Evolutionary conservation across 2,797 vertebrate species (phyloP), one percentile per base, ranked within the genome.

Genomic region (Sebastes kiyomatsui): DNA sequence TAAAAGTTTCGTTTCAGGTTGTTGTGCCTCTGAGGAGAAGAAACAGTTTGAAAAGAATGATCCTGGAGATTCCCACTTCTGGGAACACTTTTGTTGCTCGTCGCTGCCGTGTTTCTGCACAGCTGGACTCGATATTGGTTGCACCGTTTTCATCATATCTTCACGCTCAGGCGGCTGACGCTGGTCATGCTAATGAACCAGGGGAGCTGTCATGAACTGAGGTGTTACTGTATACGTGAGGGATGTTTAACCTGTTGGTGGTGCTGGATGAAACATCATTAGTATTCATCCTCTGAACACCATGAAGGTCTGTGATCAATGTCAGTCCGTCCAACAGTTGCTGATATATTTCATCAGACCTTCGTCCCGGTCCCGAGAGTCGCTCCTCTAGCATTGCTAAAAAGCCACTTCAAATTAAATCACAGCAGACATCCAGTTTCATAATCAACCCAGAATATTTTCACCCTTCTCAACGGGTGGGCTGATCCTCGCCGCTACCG

Each of bases 1-100:
- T 25, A 27, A 72, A 86, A 87, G 78, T 79, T 18, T 74, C 38
- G 67, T 71, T 71, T 83, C 56, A 55, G 67, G 81, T 80, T 80
- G 62, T 12, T 7, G 14, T 7, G 32, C 27, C 90, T 79, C 87
- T 18, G 52, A 87, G 81, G 83, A 75, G 60, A 42, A 59, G 46
- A 61, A 55, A 12, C 32, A 27, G 25, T 35, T 72, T 75, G 23
- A 67, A 79, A 73, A 72, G 1, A 72, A 27, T 6, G 56, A 62
- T 67, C 55, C 60, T 69, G 54, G 54, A 67, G 25, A 38, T 23
- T 52, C n/a, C 58, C 42, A 27, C 73, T 76, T 70, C 59, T 20
- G 66, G 77, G 67, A 13, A 42, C 49, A 30, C 67, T 59, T 81
- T 65, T 69, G 73, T 18, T 69, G 71, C 12, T 70, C 13, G 1